These are phyloP conservation scores for Cantharis rufa DNA, from an alignment of 2,888 invertebrate species.

Conservation along the genomic window DNA sequence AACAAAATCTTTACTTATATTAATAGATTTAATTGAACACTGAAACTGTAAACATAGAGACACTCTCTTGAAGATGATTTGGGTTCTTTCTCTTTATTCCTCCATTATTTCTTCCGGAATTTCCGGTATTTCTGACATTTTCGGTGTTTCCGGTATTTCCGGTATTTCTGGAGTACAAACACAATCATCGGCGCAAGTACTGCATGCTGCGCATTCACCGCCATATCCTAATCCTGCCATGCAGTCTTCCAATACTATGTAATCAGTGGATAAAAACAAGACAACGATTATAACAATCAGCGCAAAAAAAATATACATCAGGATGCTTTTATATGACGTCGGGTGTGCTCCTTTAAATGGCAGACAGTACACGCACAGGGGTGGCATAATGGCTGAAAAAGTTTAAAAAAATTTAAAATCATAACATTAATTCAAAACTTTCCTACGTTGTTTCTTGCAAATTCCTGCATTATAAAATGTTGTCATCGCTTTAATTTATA, in stretches of 20 bases:
- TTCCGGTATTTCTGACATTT: too few species aligned
- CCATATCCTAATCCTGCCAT: not conserved
- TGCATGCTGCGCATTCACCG: not conserved
- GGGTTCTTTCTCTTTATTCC: too few species aligned
- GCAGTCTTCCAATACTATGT: not conserved
- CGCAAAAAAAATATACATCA: not conserved
- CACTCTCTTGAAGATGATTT: too few species aligned
- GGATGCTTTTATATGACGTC: not conserved
- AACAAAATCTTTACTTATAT: not conserved
- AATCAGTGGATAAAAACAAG: too few species aligned
- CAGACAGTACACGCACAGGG: not conserved
- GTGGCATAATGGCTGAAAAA: not conserved
- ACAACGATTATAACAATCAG: not conserved
- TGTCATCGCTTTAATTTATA: not conserved
- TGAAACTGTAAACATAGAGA: too few species aligned
- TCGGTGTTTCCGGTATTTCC: too few species aligned
- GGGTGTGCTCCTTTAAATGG: not conserved
- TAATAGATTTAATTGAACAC: too few species aligned
- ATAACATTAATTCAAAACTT: not conserved
- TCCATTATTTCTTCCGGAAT: too few species aligned
- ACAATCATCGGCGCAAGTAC: not conserved
- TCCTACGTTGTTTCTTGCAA: not conserved
- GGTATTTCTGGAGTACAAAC: not conserved
- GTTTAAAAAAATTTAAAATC: not conserved
- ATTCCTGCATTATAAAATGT: not conserved